Conservation (phyloP, 2,888 invertebrate genomes). For the Cabera pusaria region DNA sequence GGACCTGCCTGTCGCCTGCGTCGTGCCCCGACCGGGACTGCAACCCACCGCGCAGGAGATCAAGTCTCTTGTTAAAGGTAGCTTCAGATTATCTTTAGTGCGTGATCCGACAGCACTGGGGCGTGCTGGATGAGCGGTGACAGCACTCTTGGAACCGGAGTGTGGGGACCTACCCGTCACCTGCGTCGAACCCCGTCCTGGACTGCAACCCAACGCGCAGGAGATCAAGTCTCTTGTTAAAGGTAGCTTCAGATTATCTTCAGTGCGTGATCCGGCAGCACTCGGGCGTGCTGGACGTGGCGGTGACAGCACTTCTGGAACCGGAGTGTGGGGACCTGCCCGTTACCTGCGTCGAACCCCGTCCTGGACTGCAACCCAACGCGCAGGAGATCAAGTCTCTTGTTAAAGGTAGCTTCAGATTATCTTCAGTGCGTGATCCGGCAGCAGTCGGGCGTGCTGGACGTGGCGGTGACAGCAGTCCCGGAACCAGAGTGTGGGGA, state of each 20-base stretch:
- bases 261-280: conserved; percentile 40
- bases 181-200: conserved; percentile 41
- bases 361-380: conserved; percentile 32
- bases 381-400: conserved; percentile 55
- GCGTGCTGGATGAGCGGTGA: conserved; percentile 51
- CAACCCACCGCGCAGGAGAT: conserved; percentile 45
- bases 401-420: conserved; percentile 54
- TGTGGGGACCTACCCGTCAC: conserved; percentile 51
- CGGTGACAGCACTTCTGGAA: conserved; percentile 51
- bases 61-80: conserved; percentile 50
- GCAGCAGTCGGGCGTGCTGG: conserved; percentile 49
- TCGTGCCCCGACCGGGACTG: conserved; percentile 37
- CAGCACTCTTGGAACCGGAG: conserved; percentile 43
- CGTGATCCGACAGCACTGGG: conserved; percentile 48
- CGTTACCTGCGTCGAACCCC: conserved; percentile 51
- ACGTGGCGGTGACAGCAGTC: conserved; percentile 54
- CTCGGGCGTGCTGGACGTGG: conserved; percentile 53
- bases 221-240: conserved; percentile 51
- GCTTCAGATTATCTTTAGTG: conserved; percentile 49
- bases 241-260: conserved; percentile 50
- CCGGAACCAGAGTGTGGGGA: conserved; percentile 50
- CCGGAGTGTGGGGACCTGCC: conserved; percentile 49
- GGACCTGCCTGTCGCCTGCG: conserved; percentile 48
- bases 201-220: conserved; percentile 36
- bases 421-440: conserved; percentile 41